These are phyloP conservation scores for Microtus richardsoni DNA, from an alignment of 2,113 vertebrate genomes.

Conservation along the genomic window DNA sequence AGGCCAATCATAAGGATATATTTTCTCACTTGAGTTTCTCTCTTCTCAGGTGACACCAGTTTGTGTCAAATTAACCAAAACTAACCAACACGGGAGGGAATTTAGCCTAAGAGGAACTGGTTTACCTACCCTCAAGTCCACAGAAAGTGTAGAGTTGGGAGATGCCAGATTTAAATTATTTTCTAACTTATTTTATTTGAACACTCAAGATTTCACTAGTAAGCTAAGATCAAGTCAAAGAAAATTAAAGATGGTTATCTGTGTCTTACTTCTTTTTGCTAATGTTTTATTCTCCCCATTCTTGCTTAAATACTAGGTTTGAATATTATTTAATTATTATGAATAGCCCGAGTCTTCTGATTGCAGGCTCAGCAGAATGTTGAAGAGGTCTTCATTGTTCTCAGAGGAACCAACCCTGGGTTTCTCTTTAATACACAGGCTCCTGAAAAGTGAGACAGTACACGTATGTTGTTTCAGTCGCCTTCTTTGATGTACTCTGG, in stretches of 20 bases:
- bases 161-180: background rate
- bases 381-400: background rate
- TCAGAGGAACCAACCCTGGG: background rate
- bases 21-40: background rate
- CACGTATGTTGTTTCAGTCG: background rate
- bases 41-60: background rate
- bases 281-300: background rate
- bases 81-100: background rate
- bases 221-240: constrained; percentile 24
- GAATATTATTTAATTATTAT: constrained; percentile 12
- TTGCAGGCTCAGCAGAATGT: background rate
- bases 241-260: constrained; percentile 10
- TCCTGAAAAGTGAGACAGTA: background rate
- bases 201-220: background rate
- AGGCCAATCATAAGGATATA: background rate
- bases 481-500: background rate
- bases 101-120: background rate
- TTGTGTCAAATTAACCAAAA: background rate
- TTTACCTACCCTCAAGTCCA: background rate
- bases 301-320: constrained; percentile 14
- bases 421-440: background rate
- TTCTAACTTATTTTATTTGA: background rate
- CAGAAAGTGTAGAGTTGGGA: background rate
- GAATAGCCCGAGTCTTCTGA: background rate
- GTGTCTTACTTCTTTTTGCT: background rate